Conservation (phyloP, 2,113 vertebrate species). For the Dicaeum eximium region DNA sequence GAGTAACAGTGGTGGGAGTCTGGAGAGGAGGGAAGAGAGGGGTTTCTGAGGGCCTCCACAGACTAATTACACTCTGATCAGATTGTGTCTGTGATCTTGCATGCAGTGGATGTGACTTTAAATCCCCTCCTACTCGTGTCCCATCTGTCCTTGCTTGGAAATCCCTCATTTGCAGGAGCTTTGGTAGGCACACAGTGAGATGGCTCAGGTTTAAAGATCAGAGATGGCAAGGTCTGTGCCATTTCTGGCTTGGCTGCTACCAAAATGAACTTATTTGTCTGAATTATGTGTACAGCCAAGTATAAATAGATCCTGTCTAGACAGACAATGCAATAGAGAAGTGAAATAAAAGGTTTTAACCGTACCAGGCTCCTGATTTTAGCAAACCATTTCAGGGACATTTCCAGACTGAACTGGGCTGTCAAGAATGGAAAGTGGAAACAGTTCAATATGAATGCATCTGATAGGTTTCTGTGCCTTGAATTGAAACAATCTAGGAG, state of each 20-base stretch:
- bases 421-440: not conserved
- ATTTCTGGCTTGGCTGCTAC: conserved; percentile 3
- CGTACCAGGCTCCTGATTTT: not conserved
- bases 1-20: not conserved
- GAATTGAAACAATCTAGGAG: not conserved
- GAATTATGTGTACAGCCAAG: conserved; percentile 3
- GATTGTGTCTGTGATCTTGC: not conserved
- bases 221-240: not conserved
- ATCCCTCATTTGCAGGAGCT: not conserved
- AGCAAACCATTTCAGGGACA: not conserved
- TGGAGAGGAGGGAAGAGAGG: not conserved
- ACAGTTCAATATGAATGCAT: not conserved
- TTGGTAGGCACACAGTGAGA: not conserved
- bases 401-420: not conserved
- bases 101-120: not conserved
- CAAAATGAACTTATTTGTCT: conserved; percentile 40
- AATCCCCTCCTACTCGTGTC: not conserved
- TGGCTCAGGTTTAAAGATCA: not conserved
- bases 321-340: conserved; percentile 42
- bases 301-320: conserved; percentile 60
- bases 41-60: not conserved
- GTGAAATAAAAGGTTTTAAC: conserved; percentile 1
- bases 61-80: not conserved
- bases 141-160: not conserved
- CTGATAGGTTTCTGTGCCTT: not conserved